Percentiles rank a stretch among this genome's conserved stretches.
Conservation (phyloP, 2,797 vertebrate species). For the Chiloscyllium punctatum region DNA sequence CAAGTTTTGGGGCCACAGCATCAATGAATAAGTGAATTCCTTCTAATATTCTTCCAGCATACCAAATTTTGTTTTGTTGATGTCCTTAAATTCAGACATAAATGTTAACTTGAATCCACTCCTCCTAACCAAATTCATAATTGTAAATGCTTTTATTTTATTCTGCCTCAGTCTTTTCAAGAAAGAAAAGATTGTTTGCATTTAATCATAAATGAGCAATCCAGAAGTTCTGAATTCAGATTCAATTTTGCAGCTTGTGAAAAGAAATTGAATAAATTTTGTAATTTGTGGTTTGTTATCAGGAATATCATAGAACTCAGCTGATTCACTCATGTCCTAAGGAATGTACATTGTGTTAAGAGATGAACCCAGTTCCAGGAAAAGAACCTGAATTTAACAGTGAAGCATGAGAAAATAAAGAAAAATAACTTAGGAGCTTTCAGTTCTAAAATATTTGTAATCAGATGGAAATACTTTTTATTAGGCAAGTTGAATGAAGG, state of each 20-base stretch:
- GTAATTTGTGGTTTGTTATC: background rate
- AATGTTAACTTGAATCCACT: background rate
- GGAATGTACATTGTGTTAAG: background rate
- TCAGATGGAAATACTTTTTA: background rate
- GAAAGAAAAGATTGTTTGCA: background rate
- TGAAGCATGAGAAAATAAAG: background rate
- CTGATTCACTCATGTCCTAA: background rate
- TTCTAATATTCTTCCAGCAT: background rate
- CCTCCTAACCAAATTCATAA: background rate
- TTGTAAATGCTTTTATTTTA: background rate
- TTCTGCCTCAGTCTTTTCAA: background rate
- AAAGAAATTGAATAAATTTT: background rate
- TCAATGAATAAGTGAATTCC: background rate
- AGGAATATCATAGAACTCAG: background rate
- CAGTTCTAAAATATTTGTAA: background rate
- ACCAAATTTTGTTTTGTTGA: background rate
- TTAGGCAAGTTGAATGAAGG: background rate
- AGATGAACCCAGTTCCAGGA: background rate
- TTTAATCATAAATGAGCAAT: background rate
- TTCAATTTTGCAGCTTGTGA: background rate
- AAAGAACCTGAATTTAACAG: background rate
- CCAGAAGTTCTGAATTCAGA: background rate
- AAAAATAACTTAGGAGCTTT: background rate
- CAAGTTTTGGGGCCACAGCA: background rate
- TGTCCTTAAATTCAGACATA: background rate